A percentile compares a stretch with the other conserved stretches of the same genome.
Evolutionary conservation across 2,113 vertebrate species (phyloP).

Genomic region (Muntiacus muntjak): DNA sequence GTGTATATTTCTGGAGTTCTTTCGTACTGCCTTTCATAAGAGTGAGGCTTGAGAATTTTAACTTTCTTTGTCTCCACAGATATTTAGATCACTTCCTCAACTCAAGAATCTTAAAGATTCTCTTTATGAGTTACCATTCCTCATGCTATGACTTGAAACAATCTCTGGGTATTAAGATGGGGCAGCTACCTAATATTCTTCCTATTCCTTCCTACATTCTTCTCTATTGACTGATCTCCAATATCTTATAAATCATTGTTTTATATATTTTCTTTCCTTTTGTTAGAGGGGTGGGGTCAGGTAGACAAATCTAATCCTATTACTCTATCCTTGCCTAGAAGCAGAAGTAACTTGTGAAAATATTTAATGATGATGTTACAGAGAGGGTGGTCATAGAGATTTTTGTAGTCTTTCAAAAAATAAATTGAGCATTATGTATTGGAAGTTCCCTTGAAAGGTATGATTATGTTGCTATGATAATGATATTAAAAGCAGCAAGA

Average conservation of each 20-base stretch:
- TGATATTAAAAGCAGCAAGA: neutral
- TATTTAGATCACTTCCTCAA: neutral
- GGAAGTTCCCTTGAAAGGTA: neutral
- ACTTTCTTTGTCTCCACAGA: neutral
- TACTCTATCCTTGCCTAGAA: neutral
- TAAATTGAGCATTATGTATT: neutral
- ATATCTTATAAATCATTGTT: neutral
- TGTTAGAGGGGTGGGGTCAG: neutral
- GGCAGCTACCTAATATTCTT: neutral
- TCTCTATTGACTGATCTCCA: neutral
- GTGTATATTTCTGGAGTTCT: neutral
- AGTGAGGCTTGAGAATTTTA: neutral
- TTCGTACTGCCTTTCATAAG: neutral
- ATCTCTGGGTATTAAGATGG: neutral
- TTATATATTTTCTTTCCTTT: neutral
- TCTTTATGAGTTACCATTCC: neutral
- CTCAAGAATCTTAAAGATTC: neutral
- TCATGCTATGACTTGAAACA: neutral
- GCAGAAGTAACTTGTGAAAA: neutral
- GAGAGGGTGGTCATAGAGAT: neutral
- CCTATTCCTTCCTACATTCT: neutral
- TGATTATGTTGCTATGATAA: neutral
- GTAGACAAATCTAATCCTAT: neutral
- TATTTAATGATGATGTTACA: neutral
- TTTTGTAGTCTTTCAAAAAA: neutral